Percentiles rank a stretch among this genome's conserved stretches.
phyloP scores from a whole-genome alignment of 2,113 vertebrate genomes.

The Promerops cafer region DNA sequence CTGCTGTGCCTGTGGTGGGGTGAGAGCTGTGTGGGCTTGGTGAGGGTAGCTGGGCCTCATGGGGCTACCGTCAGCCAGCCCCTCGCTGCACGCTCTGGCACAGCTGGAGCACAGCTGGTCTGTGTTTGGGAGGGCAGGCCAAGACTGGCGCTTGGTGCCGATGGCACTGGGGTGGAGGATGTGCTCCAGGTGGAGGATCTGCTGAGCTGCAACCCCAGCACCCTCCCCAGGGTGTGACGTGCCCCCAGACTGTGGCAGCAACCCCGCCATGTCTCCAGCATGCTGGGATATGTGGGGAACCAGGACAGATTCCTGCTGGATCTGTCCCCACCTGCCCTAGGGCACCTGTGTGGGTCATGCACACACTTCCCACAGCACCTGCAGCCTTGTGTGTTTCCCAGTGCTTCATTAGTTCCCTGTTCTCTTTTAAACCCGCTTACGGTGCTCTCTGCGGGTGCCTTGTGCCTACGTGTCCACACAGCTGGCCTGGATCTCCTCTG shows the following conservation, averaged over 20 bases:
- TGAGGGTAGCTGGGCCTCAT: neutral
- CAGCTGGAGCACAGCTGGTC: neutral
- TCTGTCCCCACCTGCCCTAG: neutral
- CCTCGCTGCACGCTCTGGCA: rapidly evolving
- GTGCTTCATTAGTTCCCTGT: neutral
- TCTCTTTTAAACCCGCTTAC: neutral
- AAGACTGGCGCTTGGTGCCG: rapidly evolving
- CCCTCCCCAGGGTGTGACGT: neutral
- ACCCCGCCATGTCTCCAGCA: neutral
- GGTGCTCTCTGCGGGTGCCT: neutral
- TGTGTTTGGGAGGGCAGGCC: rapidly evolving
- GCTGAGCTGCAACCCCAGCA: neutral
- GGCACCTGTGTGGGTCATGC: neutral
- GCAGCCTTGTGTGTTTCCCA: neutral
- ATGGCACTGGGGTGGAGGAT: neutral
- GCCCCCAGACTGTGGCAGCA: neutral
- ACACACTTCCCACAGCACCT: neutral
- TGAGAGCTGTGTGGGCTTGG: neutral
- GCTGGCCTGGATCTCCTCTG: neutral
- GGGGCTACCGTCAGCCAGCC: neutral
- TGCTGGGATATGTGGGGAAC: neutral
- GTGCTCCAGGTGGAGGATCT: neutral
- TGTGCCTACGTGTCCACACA: neutral
- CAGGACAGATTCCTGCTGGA: neutral
- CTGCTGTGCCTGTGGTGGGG: neutral